Evolutionary conservation across 2,797 vertebrate genomes (phyloP).

Genomic region (Selene dorsalis): DNA sequence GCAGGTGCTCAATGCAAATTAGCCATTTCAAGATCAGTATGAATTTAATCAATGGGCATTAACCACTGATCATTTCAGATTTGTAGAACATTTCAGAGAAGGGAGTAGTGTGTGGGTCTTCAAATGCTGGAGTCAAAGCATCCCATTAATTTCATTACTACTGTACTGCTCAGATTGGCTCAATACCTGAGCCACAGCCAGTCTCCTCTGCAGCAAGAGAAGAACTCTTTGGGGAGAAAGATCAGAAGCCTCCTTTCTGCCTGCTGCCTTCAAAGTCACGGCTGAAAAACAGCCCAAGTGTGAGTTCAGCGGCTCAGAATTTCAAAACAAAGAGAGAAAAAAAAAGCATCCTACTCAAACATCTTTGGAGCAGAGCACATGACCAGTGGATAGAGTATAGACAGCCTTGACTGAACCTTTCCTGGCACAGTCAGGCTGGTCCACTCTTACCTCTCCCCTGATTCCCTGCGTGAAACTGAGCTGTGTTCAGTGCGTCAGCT

Average conservation of each 20-base stretch:
- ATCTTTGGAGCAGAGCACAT: conserved; percentile 57
- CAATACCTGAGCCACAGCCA: conserved; percentile 71
- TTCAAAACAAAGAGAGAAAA: conserved; percentile 73
- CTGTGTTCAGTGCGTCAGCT: conserved; percentile 28
- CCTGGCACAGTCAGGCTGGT: conserved; percentile 24
- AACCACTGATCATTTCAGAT: conserved; percentile 41
- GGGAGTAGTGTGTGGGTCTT: conserved; percentile 6
- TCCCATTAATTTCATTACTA: conserved; percentile 68
- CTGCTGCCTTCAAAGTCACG: conserved; percentile 80
- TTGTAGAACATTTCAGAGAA: conserved; percentile 30
- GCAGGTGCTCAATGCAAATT: conserved; percentile 56
- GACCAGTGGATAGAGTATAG: conserved; percentile 54
- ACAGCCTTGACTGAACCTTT: conserved; percentile 51
- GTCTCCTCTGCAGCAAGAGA: conserved; percentile 57
- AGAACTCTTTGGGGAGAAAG: conserved; percentile 76
- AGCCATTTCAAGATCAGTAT: conserved; percentile 42
- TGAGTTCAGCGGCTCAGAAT: conserved; percentile 78
- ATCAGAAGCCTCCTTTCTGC: conserved; percentile 79
- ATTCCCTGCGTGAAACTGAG: conserved; percentile 28
- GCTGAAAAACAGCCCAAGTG: conserved; percentile 78
- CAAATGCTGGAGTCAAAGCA: conserved; percentile 52
- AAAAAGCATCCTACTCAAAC: conserved; percentile 60
- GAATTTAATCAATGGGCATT: conserved; percentile 53
- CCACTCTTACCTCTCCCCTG: conserved; percentile 18
- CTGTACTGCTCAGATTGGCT: conserved; percentile 59